These are phyloP conservation scores for Rhagonycha lutea DNA, from an alignment of 2,888 invertebrate genomes.

Conservation along the genomic window DNA sequence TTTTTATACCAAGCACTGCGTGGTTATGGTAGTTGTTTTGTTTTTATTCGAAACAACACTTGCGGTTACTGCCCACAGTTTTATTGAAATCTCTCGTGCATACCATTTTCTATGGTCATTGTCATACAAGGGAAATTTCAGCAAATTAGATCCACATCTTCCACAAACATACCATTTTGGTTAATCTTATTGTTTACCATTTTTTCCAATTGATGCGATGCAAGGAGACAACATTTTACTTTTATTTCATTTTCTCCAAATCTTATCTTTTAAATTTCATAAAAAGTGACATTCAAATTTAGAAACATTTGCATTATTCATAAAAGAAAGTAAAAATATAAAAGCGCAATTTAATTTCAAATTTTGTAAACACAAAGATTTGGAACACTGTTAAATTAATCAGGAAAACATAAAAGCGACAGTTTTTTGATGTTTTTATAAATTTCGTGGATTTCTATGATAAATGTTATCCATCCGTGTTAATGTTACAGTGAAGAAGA, in stretches of 20 bases:
- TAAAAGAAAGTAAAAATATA: too few relatives aligned
- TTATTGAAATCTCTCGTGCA: slow-evolving; percentile 18
- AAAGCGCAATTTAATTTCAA: neutral
- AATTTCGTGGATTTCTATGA: neutral
- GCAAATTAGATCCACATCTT: slow-evolving; percentile 9
- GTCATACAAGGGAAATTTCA: slow-evolving; percentile 12
- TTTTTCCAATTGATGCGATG: neutral
- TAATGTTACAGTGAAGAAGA: neutral
- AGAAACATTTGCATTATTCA: neutral
- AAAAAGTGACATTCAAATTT: neutral
- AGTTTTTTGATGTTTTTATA: neutral
- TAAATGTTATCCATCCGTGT: neutral
- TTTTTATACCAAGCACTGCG: neutral
- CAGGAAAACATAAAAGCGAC: neutral
- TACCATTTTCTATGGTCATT: slow-evolving; percentile 13
- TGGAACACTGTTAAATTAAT: neutral
- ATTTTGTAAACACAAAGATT: neutral
- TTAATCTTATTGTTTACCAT: neutral
- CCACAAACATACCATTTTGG: neutral
- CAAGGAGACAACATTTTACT: neutral
- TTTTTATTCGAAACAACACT: neutral
- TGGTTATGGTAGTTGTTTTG: neutral
- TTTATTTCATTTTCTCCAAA: neutral
- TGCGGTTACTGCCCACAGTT: slow-evolving; percentile 10
- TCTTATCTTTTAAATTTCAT: neutral